These are phyloP conservation scores for Petrophora chlorosata DNA, from an alignment of 2,888 invertebrate species.

Conservation along the genomic window DNA sequence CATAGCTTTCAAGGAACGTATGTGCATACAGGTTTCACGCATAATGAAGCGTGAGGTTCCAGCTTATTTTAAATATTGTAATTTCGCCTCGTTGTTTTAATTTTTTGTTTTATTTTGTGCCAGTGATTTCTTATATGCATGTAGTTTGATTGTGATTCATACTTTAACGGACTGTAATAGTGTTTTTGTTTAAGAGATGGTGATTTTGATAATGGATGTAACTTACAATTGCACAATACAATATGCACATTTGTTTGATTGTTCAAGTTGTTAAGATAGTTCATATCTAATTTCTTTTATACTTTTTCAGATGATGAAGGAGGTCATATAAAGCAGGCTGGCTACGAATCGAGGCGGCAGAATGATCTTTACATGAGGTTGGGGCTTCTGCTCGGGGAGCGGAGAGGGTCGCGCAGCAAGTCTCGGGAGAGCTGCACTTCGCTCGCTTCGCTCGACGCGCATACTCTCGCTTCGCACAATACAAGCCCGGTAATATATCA, in stretches of 20 bases:
- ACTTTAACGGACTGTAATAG: not conserved
- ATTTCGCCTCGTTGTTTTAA: not conserved
- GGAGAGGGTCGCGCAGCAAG: constrained; percentile 80
- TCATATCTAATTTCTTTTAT: not conserved
- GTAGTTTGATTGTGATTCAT: not conserved
- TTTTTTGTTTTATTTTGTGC: not conserved
- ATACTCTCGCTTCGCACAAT: constrained; percentile 90
- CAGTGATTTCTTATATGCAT: constrained; percentile 6
- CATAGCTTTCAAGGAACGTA: too few relatives aligned
- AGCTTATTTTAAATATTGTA: too few relatives aligned
- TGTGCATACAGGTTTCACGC: too few relatives aligned
- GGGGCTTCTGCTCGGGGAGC: constrained; percentile 90
- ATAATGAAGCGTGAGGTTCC: too few relatives aligned
- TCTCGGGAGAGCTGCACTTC: constrained; percentile 79
- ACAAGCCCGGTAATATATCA: constrained; percentile 87
- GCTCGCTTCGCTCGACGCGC: constrained; percentile 84
- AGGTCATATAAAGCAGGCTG: constrained; percentile 86
- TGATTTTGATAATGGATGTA: not conserved
- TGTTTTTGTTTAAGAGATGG: not conserved
- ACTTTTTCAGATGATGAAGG: constrained; percentile 87
- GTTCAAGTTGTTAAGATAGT: not conserved
- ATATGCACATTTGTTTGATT: not conserved
- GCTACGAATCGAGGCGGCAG: constrained; percentile 78
- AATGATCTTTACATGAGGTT: constrained; percentile 93
- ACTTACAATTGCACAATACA: not conserved